Evolutionary conservation across 2,888 invertebrate genomes (phyloP), one percentile per base, ranked within the genome.

Genomic region (Idaea aversata): DNA sequence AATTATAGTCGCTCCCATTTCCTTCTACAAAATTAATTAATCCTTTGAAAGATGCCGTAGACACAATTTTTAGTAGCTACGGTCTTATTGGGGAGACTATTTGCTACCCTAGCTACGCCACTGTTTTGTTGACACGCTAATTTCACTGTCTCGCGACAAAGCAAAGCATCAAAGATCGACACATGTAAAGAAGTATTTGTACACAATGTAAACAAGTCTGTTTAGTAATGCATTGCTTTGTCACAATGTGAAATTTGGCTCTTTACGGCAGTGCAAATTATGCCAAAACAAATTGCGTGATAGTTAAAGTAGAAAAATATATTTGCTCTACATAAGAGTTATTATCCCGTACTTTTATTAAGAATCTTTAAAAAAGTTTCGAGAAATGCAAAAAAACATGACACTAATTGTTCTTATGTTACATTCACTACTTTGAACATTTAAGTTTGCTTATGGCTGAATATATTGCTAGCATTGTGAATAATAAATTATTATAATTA

Each of bases 391-490:
- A 47, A 7, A 38, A 47, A 47, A 47, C 47, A 47, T 1, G 47
- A 47, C 47, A 47, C 47, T 10, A 47, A 7, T 7, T 47, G 47
- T 13, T 47, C 13, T 47, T 47, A 47, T 6, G 5, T 47, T 10
- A 47, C 6, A 34, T 66, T 61, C 63, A 63, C 65, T 63, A 61
- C 63, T 68, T 72, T 67, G 62, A 71, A 71, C 63, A 66, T 69
- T 61, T 64, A 57, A 65, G 65, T 68, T 63, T 66, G 34, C 64
- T 67, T 63, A 59, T 67, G 67, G 64, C 69, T 70, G 69, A 69
- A 70, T 65, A 66, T 69, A 67, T 71, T 70, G 67, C 65, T 69
- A 58, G 61, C 63, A 64, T 15, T 61, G 25, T 60, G 34, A 15
- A 34, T 16, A 10, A 60, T 34, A 16, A 60, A 25, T 25, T 25